These are phyloP conservation scores for Drosophila eugracilis DNA, from an alignment of 1,140 invertebrate species.

Conservation along the genomic window DNA sequence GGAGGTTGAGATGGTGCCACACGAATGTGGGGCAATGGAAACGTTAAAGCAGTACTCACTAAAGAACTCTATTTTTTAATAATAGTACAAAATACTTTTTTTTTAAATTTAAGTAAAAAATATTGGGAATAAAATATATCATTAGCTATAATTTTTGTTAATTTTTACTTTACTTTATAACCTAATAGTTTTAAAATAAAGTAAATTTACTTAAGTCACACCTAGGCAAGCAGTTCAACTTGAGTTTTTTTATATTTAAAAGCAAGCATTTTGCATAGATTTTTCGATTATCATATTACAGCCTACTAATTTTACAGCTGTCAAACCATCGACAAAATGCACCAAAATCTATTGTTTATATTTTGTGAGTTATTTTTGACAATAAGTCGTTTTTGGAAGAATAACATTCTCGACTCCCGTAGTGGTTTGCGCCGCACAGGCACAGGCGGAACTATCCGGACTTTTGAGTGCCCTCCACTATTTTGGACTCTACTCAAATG, in stretches of 20 bases:
- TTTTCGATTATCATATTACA: neutral
- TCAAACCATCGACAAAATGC: conserved; percentile 27
- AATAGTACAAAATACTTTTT: too few species aligned
- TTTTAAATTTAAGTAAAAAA: too few species aligned
- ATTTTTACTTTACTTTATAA: too few species aligned
- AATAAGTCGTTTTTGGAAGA: neutral
- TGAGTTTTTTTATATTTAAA: neutral
- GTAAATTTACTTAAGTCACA: too few species aligned
- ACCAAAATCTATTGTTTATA: conserved; percentile 32
- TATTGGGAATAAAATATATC: too few species aligned
- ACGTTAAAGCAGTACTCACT: too few species aligned
- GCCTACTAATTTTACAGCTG: conserved; percentile 25
- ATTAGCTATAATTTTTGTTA: too few species aligned
- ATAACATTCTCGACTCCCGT: neutral
- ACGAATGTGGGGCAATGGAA: too few species aligned
- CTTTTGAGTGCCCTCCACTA: conserved; percentile 51
- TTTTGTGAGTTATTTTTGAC: conserved; percentile 12
- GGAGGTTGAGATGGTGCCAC: neutral
- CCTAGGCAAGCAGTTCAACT: conserved; percentile 1
- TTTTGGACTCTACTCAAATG: conserved; percentile 46
- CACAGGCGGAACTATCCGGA: conserved; percentile 52
- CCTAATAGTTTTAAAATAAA: too few species aligned
- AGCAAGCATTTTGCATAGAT: neutral
- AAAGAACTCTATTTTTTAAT: too few species aligned
- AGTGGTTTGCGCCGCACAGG: conserved; percentile 15